A percentile compares a stretch with the other conserved stretches of the same genome.
Evolutionary conservation across 2,113 vertebrate genomes (phyloP).

Genomic region (Ovis aries): DNA sequence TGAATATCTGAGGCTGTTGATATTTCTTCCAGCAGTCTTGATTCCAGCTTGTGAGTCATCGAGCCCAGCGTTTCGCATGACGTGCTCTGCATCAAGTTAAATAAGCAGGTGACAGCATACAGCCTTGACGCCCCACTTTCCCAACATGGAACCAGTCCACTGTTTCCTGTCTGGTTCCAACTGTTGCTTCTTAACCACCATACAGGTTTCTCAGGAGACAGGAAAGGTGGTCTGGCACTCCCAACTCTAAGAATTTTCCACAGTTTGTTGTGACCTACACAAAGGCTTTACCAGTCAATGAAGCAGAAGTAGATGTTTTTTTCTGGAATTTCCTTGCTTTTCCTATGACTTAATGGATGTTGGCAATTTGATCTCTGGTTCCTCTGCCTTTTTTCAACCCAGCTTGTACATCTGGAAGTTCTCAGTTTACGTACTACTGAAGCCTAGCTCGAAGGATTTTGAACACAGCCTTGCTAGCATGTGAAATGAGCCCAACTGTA

Average conservation of each 20-base stretch:
- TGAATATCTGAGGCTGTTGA: not conserved
- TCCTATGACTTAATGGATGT: not conserved
- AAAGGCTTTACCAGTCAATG: not conserved
- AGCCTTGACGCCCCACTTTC: not conserved
- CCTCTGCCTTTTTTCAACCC: not conserved
- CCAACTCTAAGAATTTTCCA: not conserved
- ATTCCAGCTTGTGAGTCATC: not conserved
- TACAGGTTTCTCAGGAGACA: not conserved
- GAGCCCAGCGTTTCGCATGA: accelerated
- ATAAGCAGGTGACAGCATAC: not conserved
- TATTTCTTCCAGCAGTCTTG: not conserved
- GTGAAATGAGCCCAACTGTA: not conserved
- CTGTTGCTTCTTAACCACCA: not conserved
- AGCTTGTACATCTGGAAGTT: not conserved
- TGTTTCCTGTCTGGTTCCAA: not conserved
- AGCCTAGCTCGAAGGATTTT: not conserved
- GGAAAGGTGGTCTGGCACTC: not conserved
- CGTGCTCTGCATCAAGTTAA: not conserved
- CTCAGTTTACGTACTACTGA: not conserved
- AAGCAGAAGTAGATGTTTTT: not conserved
- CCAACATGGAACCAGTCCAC: not conserved
- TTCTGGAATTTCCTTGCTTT: not conserved
- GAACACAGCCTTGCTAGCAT: not conserved
- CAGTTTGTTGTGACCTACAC: not conserved
- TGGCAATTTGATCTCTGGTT: not conserved